A percentile compares a stretch with the other conserved stretches of the same genome.
Conservation (phyloP, 1,140 invertebrate species). For the Drosophila pandora region DNA sequence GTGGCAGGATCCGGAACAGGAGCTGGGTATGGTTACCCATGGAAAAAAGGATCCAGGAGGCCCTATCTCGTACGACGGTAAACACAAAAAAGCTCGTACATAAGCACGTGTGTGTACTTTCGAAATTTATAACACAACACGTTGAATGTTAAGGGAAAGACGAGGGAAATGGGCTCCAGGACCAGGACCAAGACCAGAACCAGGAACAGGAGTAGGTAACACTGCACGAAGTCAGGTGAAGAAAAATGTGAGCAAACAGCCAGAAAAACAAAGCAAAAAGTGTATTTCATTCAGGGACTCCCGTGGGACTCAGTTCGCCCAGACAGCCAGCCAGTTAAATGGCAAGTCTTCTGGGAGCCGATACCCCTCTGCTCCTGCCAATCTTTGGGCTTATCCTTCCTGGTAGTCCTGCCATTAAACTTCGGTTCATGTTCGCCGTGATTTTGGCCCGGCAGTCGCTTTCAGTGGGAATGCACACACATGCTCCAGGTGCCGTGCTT, state of each 20-base stretch:
- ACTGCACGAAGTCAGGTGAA: conserved; percentile 52
- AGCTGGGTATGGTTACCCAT: conserved; percentile 3
- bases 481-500: conserved; percentile 13
- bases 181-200: background rate
- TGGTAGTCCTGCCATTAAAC: conserved; percentile 25
- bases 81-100: conserved; percentile 29
- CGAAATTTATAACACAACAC: conserved; percentile 71
- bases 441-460: conserved; percentile 51
- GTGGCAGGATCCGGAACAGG: conserved; percentile 2
- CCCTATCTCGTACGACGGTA: conserved; percentile 50
- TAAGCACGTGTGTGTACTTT: conserved; percentile 64
- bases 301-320: conserved; percentile 13
- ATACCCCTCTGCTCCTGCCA: conserved; percentile 6
- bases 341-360: conserved; percentile 55
- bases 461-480: conserved; percentile 42
- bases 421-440: conserved; percentile 31
- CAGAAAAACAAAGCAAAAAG: conserved; percentile 61
- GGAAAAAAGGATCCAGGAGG: conserved; percentile 18
- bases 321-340: conserved; percentile 65
- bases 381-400: background rate
- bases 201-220: background rate
- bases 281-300: conserved; percentile 62
- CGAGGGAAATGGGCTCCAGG: conserved; percentile 4
- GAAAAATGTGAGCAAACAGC: conserved; percentile 67
- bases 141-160: background rate